Percentiles rank a stretch among this genome's conserved stretches.
These are phyloP conservation scores for Gambelia wislizenii DNA, from an alignment of 2,797 vertebrate species.

Conservation along the genomic window DNA sequence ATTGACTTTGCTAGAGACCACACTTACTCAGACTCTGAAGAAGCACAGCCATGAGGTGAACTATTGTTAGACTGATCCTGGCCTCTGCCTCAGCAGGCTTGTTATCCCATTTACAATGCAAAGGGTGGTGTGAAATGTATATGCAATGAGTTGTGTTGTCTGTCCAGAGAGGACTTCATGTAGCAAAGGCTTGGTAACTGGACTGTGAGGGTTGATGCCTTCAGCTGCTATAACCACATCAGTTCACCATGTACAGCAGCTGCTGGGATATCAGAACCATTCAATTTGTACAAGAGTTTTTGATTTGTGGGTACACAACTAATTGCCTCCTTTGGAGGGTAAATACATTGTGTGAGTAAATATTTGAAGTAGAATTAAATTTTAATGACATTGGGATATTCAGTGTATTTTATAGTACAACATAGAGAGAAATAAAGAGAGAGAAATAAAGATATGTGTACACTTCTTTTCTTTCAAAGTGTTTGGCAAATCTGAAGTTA, in stretches of 20 bases:
- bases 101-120: background rate
- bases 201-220: background rate
- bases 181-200: background rate
- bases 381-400: background rate
- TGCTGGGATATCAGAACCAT: slow-evolving; percentile 30
- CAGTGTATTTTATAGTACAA: slow-evolving; percentile 31
- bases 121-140: background rate
- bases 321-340: slow-evolving; percentile 46
- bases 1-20: no score
- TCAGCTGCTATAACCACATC: background rate
- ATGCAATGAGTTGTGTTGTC: slow-evolving; percentile 5
- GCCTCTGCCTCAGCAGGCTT: background rate
- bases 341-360: slow-evolving; percentile 28
- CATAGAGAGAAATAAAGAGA: background rate
- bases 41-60: no score
- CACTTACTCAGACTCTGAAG: no score
- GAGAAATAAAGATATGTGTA: background rate
- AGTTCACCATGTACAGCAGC: background rate
- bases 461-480: slow-evolving; percentile 29
- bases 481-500: slow-evolving; percentile 36
- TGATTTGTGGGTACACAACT: slow-evolving; percentile 30
- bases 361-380: slow-evolving; percentile 34
- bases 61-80: no score
- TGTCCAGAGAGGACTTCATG: background rate
- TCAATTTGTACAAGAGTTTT: slow-evolving; percentile 28